Evolutionary conservation across 2,888 invertebrate species (phyloP).

Genomic region (Stenurella melanura): DNA sequence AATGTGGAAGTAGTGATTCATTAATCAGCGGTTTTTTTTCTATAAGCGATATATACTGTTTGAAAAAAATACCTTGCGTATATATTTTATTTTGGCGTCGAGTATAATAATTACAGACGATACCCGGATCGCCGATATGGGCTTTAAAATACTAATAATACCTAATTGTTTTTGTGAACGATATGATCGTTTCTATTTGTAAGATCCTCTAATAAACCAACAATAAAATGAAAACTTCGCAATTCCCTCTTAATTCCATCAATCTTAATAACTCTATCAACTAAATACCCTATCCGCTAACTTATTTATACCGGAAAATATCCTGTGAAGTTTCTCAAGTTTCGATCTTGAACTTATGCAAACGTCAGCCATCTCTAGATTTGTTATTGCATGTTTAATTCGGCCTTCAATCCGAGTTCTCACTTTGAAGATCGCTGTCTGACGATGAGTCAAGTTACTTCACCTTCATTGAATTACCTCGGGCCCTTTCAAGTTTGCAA

Average conservation of each 20-base stretch:
- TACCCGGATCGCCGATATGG: no score
- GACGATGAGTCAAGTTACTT: conserved; percentile 37
- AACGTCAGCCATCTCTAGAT: conserved; percentile 29
- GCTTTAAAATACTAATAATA: no score
- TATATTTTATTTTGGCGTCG: no score
- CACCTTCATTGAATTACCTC: conserved; percentile 29
- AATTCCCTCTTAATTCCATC: neutral
- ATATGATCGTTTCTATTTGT: neutral
- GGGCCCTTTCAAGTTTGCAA: conserved; percentile 25
- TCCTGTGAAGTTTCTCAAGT: conserved; percentile 14
- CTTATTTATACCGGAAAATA: conserved; percentile 16
- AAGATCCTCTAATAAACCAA: neutral
- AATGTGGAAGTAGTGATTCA: no score
- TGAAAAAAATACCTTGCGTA: no score
- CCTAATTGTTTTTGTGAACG: neutral
- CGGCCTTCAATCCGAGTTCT: conserved; percentile 30
- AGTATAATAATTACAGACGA: no score
- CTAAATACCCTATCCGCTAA: neutral
- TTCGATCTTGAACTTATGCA: conserved; percentile 33
- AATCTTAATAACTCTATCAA: conserved; percentile 1
- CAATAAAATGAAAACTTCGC: neutral
- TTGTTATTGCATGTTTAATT: conserved; percentile 40
- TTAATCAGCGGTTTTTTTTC: no score
- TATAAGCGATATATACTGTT: no score
- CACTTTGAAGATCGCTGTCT: conserved; percentile 28